Percentiles rank a stretch among this genome's conserved stretches.
These are phyloP conservation scores for Corythoichthys haematopterus DNA, from an alignment of 2,113 vertebrate species.

Conservation along the genomic window DNA sequence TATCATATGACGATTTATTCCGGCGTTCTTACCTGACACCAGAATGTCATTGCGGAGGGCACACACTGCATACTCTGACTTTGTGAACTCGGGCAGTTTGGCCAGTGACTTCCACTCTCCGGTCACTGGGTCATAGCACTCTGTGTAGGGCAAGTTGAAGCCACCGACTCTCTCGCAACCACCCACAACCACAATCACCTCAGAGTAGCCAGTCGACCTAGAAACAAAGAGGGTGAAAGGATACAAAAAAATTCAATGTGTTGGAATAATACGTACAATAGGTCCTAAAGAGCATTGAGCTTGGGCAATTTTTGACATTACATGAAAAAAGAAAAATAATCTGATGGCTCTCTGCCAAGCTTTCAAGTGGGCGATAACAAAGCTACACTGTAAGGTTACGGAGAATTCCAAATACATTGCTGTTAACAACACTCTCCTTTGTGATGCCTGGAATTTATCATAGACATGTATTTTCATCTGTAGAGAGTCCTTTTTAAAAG, in stretches of 20 bases:
- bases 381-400: background rate
- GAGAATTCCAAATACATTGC: too few relatives aligned
- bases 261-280: background rate
- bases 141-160: slow-evolving; percentile 95
- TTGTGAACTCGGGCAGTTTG: slow-evolving; percentile 96
- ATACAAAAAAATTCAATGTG: background rate
- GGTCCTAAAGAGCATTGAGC: background rate
- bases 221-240: background rate
- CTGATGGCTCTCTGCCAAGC: background rate
- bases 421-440: too few relatives aligned
- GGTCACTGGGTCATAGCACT: slow-evolving; percentile 95
- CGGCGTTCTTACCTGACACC: slow-evolving; percentile 84
- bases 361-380: background rate
- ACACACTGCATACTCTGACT: slow-evolving; percentile 95
- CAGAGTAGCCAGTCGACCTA: slow-evolving; percentile 95
- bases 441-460: too few relatives aligned
- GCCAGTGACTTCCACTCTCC: slow-evolving; percentile 97
- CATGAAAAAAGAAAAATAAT: background rate
- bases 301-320: background rate
- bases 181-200: slow-evolving; percentile 97
- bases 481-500: too few relatives aligned
- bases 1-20: background rate
- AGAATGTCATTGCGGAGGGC: slow-evolving; percentile 96
- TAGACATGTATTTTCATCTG: too few relatives aligned
- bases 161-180: slow-evolving; percentile 94